Evolutionary conservation across 2,888 invertebrate species (phyloP), one percentile per base, ranked within the genome.

Genomic region (Eledone cirrhosa): DNA sequence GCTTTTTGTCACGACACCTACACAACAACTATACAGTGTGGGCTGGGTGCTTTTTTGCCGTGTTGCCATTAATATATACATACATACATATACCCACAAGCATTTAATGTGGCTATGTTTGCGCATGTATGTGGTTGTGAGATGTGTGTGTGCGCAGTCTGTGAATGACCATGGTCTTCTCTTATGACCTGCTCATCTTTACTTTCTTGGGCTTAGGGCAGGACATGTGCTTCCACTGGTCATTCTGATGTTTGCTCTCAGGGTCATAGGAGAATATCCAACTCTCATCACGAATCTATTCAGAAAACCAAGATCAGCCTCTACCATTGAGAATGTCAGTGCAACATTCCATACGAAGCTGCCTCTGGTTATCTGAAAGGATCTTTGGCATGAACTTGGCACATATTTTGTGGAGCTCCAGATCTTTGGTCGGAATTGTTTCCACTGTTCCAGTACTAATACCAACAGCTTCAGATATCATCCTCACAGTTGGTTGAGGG

Each of bases 321-420:
- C 53, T 53, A 53, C 22, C 22, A 13, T 53, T 53, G 14, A 53
- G 22, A 53, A 53, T 53, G 53, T 53, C 13, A 53, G 22, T 53
- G 53, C 53, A 53, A 53, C 13, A 53, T 53, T 53, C 22, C 14
- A 53, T 19, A 53, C 53, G 22, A 53, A n/a, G n/a, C n/a, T n/a
- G n/a, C n/a, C n/a, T n/a, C n/a, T n/a, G n/a, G n/a, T n/a, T n/a
- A n/a, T n/a, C 53, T 13, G 53, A 19, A 19, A 53, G 13, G 22
- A 53, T 53, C 13, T 53, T 53, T 53, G 53, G 53, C 53, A 53
- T 53, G 53, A 53, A 53, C 53, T 53, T 53, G 53, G 53, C 53
- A 53, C 53, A 53, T 53, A 53, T 19, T 53, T 53, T 53, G 53
- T 53, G 13, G 53, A 53, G 53, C 13, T 53, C 22, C 53, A 53